A percentile compares a stretch with the other conserved stretches of the same genome.
phyloP scores from a whole-genome alignment of 1,140 invertebrate genomes.

The Diachasmimorpha longicaudata region DNA sequence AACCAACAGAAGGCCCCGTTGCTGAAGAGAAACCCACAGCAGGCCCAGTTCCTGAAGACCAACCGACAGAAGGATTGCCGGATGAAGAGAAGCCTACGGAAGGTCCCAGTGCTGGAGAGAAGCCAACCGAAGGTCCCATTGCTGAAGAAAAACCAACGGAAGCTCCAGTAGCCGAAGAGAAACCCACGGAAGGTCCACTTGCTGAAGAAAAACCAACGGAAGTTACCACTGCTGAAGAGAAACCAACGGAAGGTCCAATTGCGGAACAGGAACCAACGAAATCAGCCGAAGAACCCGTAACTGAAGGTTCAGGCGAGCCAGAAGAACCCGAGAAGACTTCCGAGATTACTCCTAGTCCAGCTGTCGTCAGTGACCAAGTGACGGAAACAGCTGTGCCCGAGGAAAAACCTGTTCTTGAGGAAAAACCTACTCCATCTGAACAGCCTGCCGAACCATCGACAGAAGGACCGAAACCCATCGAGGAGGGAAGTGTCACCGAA shows the following conservation, averaged over 20 bases:
- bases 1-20: slow-evolving; percentile 6
- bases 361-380: too few species aligned
- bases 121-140: slow-evolving; percentile 21
- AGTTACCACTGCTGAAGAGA: slow-evolving; percentile 9
- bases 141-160: slow-evolving; percentile 16
- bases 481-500: neutral
- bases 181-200: slow-evolving; percentile 23
- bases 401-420: slow-evolving; percentile 21
- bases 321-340: neutral
- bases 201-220: slow-evolving; percentile 27
- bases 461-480: slow-evolving; percentile 25
- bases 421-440: slow-evolving; percentile 1
- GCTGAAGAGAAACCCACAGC: neutral
- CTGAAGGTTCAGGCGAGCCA: slow-evolving; percentile 28
- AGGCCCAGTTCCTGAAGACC: slow-evolving; percentile 1
- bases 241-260: neutral
- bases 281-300: slow-evolving; percentile 26
- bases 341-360: slow-evolving; percentile 17
- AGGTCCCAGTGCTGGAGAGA: slow-evolving; percentile 23
- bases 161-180: slow-evolving; percentile 10
- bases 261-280: slow-evolving; percentile 18
- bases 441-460: slow-evolving; percentile 4
- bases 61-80: slow-evolving; percentile 6
- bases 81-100: neutral
- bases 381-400: slow-evolving; percentile 16